A percentile compares a stretch with the other conserved stretches of the same genome.
phyloP scores from a whole-genome alignment of 2,888 invertebrate genomes.

The Pheosia tremula region DNA sequence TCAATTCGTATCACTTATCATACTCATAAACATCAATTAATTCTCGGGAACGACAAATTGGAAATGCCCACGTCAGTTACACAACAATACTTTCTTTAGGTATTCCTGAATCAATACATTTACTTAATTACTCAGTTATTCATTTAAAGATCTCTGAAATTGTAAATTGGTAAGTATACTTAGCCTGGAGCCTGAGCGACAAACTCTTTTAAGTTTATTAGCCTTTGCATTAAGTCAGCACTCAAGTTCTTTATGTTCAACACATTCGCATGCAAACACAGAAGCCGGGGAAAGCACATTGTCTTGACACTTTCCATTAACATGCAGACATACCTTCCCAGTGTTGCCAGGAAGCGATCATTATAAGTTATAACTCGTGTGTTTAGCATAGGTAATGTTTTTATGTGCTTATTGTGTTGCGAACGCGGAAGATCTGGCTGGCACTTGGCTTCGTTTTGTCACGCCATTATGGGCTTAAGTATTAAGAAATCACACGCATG shows the following conservation, averaged over 20 bases:
- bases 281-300: constrained; percentile 63
- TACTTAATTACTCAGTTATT: too few relatives aligned
- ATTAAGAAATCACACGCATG: neutral
- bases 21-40: constrained; percentile 7
- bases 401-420: constrained; percentile 48
- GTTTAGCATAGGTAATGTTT: constrained; percentile 45
- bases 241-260: constrained; percentile 28
- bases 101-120: too few relatives aligned
- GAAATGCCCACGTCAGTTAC: too few relatives aligned
- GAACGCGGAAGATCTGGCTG: constrained; percentile 22
- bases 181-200: too few relatives aligned
- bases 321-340: constrained; percentile 50
- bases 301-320: constrained; percentile 68
- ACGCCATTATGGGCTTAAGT: neutral
- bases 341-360: constrained; percentile 60
- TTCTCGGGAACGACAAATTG: neutral
- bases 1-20: neutral
- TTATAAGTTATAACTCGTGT: constrained; percentile 37
- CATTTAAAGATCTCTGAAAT: too few relatives aligned
- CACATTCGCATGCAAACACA: constrained; percentile 58
- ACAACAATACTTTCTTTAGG: too few relatives aligned
- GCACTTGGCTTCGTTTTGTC: neutral
- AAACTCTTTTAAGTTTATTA: neutral
- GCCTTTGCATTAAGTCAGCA: neutral
- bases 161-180: too few relatives aligned